A percentile compares a stretch with the other conserved stretches of the same genome.
Evolutionary conservation across 2,113 vertebrate species (phyloP).

Genomic region (Australoheros scitulus): DNA sequence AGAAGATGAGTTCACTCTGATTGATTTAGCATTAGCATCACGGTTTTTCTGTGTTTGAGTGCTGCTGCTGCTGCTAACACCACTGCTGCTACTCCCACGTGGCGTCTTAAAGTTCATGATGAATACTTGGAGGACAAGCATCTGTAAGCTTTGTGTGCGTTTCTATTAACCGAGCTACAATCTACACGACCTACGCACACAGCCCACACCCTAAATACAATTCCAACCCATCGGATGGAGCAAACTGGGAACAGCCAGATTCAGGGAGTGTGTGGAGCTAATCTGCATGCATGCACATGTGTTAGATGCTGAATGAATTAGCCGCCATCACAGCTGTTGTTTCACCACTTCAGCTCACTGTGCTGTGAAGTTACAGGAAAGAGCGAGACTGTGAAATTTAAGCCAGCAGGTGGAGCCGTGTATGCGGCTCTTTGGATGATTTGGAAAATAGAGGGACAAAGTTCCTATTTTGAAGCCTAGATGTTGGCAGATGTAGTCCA

Average conservation of each 20-base stretch:
- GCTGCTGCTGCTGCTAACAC: background rate
- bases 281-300: background rate
- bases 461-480: too few relatives aligned
- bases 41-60: background rate
- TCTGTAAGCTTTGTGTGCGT: background rate
- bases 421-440: background rate
- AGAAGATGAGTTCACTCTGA: too few relatives aligned
- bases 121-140: background rate
- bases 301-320: background rate
- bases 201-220: background rate
- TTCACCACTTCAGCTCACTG: background rate
- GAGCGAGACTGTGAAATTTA: background rate
- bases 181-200: background rate
- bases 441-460: background rate
- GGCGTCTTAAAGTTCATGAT: background rate
- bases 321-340: background rate
- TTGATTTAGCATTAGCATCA: background rate
- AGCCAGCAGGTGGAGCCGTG: background rate
- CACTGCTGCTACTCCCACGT: background rate
- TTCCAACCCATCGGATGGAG: background rate
- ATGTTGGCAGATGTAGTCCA: too few relatives aligned
- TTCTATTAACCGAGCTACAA: background rate
- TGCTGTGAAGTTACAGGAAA: background rate
- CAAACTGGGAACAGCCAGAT: background rate
- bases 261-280: background rate